A percentile compares a stretch with the other conserved stretches of the same genome.
Conservation (phyloP, 2,113 vertebrate genomes). For the Rostratula benghalensis region DNA sequence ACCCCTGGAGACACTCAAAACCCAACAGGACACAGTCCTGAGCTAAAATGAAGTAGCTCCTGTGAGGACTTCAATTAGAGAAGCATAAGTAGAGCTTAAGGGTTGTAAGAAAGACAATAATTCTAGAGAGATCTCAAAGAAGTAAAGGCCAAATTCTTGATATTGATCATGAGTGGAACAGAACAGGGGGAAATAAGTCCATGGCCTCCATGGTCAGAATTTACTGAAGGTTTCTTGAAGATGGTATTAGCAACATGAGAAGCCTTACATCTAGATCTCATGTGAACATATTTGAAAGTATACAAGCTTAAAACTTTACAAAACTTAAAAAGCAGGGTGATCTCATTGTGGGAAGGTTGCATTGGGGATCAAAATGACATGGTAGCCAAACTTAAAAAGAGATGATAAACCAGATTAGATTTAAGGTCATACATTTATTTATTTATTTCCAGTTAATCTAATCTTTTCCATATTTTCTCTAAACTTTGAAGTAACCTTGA, state of each 20-base stretch:
- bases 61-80: neutral
- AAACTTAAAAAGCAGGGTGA: neutral
- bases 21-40: neutral
- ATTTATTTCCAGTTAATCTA: neutral
- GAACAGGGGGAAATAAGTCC: neutral
- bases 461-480: neutral
- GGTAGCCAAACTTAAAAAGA: neutral
- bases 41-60: neutral
- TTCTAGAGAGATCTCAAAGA: neutral
- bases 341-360: neutral
- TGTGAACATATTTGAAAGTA: neutral
- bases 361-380: neutral
- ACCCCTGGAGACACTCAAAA: neutral
- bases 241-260: neutral
- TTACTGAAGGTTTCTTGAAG: neutral
- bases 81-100: neutral
- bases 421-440: neutral
- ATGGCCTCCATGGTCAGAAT: neutral
- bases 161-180: neutral
- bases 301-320: neutral
- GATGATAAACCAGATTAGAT: neutral
- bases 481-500: neutral
- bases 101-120: neutral
- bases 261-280: neutral
- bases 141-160: neutral